phyloP scores from a whole-genome alignment of 2,113 vertebrate genomes.

The Hydrochoerus hydrochaeris region DNA sequence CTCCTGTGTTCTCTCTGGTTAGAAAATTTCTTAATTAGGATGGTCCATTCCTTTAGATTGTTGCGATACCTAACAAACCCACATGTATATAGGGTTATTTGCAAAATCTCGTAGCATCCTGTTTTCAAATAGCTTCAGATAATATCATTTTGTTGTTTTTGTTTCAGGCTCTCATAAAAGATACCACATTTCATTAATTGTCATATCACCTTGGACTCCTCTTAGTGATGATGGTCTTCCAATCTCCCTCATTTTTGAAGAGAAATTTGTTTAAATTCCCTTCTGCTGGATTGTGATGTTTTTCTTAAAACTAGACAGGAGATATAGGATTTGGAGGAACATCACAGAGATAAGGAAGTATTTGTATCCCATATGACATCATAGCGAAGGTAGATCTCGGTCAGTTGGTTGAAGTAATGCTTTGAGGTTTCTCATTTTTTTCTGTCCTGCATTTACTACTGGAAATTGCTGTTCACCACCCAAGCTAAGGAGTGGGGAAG shows the following conservation, averaged over 20 bases:
- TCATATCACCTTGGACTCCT: neutral
- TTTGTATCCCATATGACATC: neutral
- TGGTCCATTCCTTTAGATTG: neutral
- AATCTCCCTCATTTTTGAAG: neutral
- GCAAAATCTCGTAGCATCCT: neutral
- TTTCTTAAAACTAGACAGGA: neutral
- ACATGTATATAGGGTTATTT: neutral
- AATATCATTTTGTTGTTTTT: neutral
- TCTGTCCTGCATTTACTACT: neutral
- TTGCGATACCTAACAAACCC: neutral
- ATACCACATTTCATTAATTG: neutral
- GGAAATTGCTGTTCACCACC: neutral
- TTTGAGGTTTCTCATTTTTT: neutral
- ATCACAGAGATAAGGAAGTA: neutral
- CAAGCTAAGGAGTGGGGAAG: neutral
- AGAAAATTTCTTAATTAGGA: neutral
- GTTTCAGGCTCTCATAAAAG: neutral
- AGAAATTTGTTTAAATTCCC: neutral
- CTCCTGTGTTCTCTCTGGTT: neutral
- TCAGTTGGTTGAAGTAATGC: neutral
- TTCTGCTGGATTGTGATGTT: neutral
- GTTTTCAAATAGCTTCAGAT: neutral
- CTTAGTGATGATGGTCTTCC: neutral
- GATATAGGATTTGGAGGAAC: neutral
- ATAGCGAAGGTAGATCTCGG: neutral